Evolutionary conservation across 2,888 invertebrate genomes (phyloP), one percentile per base, ranked within the genome.

Genomic region (Cheilosia soror): DNA sequence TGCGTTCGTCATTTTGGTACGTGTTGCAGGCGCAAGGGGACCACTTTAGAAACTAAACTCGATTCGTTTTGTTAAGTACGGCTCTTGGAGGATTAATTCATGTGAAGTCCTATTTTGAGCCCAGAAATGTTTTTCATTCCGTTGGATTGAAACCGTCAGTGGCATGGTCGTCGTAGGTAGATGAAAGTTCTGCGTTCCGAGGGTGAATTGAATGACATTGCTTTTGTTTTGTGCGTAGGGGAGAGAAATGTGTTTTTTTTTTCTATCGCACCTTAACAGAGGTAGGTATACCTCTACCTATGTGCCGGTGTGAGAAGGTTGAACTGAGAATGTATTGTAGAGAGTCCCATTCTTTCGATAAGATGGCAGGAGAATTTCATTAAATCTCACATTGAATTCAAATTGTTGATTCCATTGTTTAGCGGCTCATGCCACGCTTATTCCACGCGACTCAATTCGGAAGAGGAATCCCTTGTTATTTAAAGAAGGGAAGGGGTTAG

Each of bases 401-500:
- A 81, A 87, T 78, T 63, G 87, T 79, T 84, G 76, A 81, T 79
- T 79, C 53, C 27, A 79, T 85, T 84, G 84, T 86, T 85, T 85
- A 76, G 73, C 63, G 66, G 80, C 83, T 79, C 85, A 87, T 88
- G 88, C 87, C 88, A 88, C 88, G 87, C 88, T 88, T 88, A 87
- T 66, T 87, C 87, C 88, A 88, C 88, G 88, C 88, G 88, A 87
- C 88, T 82, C 7, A 66, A 73, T 60, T 71, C 57, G 66, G 53
- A 80, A 57, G 58, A 44, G 80, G 63, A 68, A 72, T 40, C 31
- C 31, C n/a, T 47, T 44, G 68, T 62, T 53, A 53, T 20, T 51
- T 15, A 15, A 53, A n/a, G 40, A 15, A 25, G 13, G 37, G 42
- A 60, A 44, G 33, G 11, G 31, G 51, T 9, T 13, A 66, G 20